phyloP scores from a whole-genome alignment of 2,113 vertebrate genomes.

The Holacanthus passer region DNA sequence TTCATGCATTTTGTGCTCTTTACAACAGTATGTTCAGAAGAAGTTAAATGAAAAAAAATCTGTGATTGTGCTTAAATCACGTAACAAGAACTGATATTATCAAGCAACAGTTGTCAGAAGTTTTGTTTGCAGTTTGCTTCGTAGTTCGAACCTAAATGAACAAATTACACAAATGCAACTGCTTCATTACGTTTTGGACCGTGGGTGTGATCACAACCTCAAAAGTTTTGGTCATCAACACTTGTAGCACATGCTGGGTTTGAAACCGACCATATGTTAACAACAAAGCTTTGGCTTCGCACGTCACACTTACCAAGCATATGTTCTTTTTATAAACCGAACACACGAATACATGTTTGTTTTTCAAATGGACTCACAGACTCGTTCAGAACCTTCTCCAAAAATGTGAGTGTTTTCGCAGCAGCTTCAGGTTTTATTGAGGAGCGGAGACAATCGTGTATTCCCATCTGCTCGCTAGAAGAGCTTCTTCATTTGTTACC shows the following conservation, averaged over 20 bases:
- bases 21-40: background rate
- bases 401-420: background rate
- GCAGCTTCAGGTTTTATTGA: slow-evolving; percentile 3
- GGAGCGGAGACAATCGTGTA: slow-evolving; percentile 23
- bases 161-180: background rate
- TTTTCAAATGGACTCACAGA: slow-evolving; percentile 22
- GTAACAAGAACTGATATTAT: background rate
- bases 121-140: background rate
- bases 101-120: background rate
- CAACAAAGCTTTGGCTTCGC: slow-evolving; percentile 21
- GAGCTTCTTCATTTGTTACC: slow-evolving; percentile 53
- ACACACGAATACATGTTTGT: slow-evolving; percentile 17
- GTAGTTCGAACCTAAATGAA: background rate
- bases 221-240: slow-evolving; percentile 58
- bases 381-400: slow-evolving; percentile 14
- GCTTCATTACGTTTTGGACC: slow-evolving; percentile 17
- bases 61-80: background rate
- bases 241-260: slow-evolving; percentile 36
- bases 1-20: background rate
- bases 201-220: slow-evolving; percentile 42
- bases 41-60: background rate
- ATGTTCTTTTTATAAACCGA: slow-evolving; percentile 26
- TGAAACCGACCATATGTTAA: slow-evolving; percentile 33
- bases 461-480: slow-evolving; percentile 31
- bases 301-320: slow-evolving; percentile 28